Percentiles rank a stretch among this genome's conserved stretches.
These are phyloP conservation scores for Aurelia sp. DNA, from an alignment of 30 jellyfish, hydroid and myxozoan species.

Conservation along the genomic window DNA sequence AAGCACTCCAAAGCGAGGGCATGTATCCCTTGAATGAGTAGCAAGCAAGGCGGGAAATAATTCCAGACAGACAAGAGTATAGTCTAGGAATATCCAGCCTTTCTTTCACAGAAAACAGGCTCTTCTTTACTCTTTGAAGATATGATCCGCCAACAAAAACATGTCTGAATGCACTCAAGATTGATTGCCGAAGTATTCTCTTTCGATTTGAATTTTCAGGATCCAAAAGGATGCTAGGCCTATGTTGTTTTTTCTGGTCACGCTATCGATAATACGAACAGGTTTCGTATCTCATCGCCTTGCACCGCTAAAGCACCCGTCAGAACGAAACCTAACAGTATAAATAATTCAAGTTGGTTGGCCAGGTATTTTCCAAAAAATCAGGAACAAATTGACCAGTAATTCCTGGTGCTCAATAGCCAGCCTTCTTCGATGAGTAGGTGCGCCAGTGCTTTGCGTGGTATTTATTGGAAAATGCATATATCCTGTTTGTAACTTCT, in stretches of 20 bases:
- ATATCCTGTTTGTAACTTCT: too few species aligned
- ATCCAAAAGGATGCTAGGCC: neutral
- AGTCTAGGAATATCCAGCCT: constrained; percentile 5
- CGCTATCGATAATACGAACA: constrained; percentile 22
- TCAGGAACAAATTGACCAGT: too few species aligned
- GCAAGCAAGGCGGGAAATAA: neutral
- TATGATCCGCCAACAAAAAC: neutral
- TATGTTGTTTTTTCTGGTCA: constrained; percentile 50
- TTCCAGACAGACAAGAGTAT: neutral
- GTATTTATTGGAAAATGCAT: too few species aligned
- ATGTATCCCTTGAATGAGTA: neutral
- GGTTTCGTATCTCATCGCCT: constrained; percentile 26
- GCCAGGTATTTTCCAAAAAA: constrained; percentile 28
- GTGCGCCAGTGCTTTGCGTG: too few species aligned
- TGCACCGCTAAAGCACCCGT: constrained; percentile 40
- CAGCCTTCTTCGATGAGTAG: too few species aligned
- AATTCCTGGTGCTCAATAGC: too few species aligned
- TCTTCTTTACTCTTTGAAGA: neutral
- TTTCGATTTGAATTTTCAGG: neutral
- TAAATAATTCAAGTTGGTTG: constrained; percentile 16
- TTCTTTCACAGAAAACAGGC: neutral
- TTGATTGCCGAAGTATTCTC: too few species aligned
- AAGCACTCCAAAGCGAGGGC: too few species aligned
- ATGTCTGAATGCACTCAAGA: neutral
- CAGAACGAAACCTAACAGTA: constrained; percentile 12